phyloP scores from a whole-genome alignment of 2,113 vertebrate genomes.

The Ciconia boyciana region DNA sequence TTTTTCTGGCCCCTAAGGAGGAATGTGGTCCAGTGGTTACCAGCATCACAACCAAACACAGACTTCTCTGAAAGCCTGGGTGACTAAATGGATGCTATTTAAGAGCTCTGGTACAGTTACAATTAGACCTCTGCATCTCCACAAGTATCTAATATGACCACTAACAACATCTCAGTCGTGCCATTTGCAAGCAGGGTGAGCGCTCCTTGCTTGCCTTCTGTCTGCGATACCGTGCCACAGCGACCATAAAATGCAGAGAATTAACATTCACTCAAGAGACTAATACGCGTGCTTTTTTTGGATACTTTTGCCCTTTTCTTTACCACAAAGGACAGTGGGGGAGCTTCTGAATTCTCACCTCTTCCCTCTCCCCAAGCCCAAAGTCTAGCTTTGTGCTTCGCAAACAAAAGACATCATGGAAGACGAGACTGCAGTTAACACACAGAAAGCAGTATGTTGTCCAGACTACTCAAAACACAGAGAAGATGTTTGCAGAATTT shows the following conservation, averaged over 20 bases:
- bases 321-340: not conserved
- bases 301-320: not conserved
- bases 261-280: not conserved
- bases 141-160: constrained; percentile 47
- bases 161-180: constrained; percentile 15
- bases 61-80: constrained; percentile 17
- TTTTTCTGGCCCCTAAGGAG: constrained; percentile 38
- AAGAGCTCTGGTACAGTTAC: constrained; percentile 25
- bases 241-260: not conserved
- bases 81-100: constrained; percentile 48
- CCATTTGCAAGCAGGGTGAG: not conserved
- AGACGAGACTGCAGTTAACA: not conserved
- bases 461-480: constrained; percentile 30
- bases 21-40: constrained; percentile 51
- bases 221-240: not conserved
- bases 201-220: not conserved
- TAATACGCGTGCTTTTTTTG: accelerated
- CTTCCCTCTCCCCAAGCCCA: not conserved
- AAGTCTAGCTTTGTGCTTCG: not conserved
- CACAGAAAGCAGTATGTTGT: not conserved
- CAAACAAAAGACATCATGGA: not conserved
- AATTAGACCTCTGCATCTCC: constrained; percentile 50
- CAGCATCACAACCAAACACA: constrained; percentile 36
- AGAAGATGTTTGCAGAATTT: not conserved
- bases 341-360: not conserved